Base-by-base conservation (phyloP, 2,888 invertebrate species). In the Caenorhabditis sulstoni region DNA sequence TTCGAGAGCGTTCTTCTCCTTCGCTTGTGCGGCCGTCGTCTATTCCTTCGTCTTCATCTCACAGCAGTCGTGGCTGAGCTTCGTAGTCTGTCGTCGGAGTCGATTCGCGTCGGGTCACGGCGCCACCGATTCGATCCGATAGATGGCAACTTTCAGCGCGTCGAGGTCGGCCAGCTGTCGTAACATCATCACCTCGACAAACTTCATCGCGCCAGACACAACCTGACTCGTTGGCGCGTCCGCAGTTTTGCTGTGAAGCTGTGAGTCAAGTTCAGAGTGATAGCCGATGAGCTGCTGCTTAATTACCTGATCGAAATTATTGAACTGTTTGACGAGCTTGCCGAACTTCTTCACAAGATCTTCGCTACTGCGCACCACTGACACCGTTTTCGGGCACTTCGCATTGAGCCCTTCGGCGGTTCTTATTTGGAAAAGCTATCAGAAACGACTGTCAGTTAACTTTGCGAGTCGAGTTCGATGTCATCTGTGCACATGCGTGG, bases 381-480 rank as follows among this genome's bases (percentile, higher is more conserved):
- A 94, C 86, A 95, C 94, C 65, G 97, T 92, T 88, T 95, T 95
- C 87, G 96, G 95, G 97, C 96, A 97, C 83, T 95, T 94, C 35
- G 94, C 93, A 90, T 95, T 95, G 87, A 97, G 95, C 16, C 94
- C 94, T 88, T 96, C 96, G 65, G 97, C n/a, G 91, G 88, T 96
- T 96, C 58, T 94, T 93, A 62, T 85, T 79, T 66, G 91, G 66
- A n/a, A n/a, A n/a, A n/a, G n/a, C n/a, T n/a, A n/a, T n/a, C n/a
- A n/a, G n/a, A n/a, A n/a, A n/a, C n/a, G n/a, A n/a, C n/a, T n/a
- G n/a, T n/a, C n/a, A n/a, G n/a, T n/a, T n/a, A n/a, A n/a, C n/a
- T n/a, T n/a, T n/a, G n/a, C n/a, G n/a, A n/a, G n/a, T n/a, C n/a
- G n/a, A n/a, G n/a, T n/a, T n/a, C n/a, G n/a, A n/a, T n/a, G n/a